phyloP scores from a whole-genome alignment of 2,797 vertebrate genomes.

The Anguilla anguilla region DNA sequence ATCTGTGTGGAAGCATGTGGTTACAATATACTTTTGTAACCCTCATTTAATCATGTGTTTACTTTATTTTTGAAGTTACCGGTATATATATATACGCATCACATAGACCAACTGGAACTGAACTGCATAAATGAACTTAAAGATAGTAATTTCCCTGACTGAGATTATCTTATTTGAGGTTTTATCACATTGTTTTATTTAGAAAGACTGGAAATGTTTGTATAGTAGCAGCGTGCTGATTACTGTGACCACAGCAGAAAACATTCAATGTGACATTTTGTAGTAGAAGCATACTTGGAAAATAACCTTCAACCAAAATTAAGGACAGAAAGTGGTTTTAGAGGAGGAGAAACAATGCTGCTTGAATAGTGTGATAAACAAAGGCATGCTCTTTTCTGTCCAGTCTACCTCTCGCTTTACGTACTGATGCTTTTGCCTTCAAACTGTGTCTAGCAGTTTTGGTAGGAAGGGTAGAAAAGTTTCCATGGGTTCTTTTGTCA shows the following conservation, averaged over 20 bases:
- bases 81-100: not conserved
- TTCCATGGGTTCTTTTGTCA: not conserved
- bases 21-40: too few relatives aligned
- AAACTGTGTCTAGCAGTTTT: not conserved
- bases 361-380: constrained; percentile 54
- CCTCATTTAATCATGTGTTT: too few relatives aligned
- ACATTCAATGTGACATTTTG: not conserved
- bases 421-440: constrained; percentile 31
- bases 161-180: not conserved
- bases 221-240: not conserved
- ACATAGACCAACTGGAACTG: not conserved
- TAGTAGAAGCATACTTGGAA: not conserved
- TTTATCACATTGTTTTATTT: not conserved
- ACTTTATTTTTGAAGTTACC: too few relatives aligned
- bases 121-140: not conserved
- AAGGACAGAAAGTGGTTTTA: constrained; percentile 32
- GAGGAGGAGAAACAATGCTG: constrained; percentile 56
- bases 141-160: not conserved
- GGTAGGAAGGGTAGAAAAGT: not conserved
- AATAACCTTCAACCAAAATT: not conserved
- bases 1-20: too few relatives aligned
- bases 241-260: not conserved
- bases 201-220: not conserved
- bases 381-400: constrained; percentile 42
- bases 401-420: constrained; percentile 27